Evolutionary conservation across 2,113 vertebrate genomes (phyloP).

Genomic region (Ciconia boyciana): DNA sequence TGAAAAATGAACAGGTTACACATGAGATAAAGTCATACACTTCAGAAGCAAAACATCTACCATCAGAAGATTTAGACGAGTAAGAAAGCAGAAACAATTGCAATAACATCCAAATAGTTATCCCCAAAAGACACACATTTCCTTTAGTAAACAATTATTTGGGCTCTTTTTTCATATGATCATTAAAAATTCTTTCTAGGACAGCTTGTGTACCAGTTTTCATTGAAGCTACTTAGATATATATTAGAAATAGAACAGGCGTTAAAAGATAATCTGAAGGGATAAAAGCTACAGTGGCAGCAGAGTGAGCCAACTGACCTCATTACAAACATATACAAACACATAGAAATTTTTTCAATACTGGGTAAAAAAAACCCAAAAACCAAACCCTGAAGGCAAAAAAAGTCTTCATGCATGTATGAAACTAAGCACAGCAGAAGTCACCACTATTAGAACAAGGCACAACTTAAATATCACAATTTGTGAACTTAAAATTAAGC

Average conservation of each 20-base stretch:
- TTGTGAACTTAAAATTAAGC: neutral
- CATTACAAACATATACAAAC: neutral
- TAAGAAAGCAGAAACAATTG: neutral
- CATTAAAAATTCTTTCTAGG: neutral
- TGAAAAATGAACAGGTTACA: neutral
- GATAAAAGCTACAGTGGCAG: neutral
- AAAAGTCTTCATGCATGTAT: neutral
- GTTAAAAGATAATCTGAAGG: neutral
- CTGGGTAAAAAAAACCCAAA: neutral
- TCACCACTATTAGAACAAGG: neutral
- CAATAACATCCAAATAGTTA: neutral
- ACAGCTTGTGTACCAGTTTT: neutral
- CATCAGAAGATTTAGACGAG: neutral
- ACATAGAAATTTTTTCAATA: neutral
- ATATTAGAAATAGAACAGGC: neutral
- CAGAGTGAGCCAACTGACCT: neutral
- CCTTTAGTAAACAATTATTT: neutral
- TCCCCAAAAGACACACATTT: neutral
- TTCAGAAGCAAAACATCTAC: neutral
- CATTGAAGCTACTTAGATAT: neutral
- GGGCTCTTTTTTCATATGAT: neutral
- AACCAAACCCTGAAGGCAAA: neutral
- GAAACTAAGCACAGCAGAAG: neutral
- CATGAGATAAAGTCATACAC: neutral
- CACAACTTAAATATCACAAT: neutral